Base-by-base conservation (phyloP, 2,113 vertebrate species). In the Chaenogobius annularis region DNA sequence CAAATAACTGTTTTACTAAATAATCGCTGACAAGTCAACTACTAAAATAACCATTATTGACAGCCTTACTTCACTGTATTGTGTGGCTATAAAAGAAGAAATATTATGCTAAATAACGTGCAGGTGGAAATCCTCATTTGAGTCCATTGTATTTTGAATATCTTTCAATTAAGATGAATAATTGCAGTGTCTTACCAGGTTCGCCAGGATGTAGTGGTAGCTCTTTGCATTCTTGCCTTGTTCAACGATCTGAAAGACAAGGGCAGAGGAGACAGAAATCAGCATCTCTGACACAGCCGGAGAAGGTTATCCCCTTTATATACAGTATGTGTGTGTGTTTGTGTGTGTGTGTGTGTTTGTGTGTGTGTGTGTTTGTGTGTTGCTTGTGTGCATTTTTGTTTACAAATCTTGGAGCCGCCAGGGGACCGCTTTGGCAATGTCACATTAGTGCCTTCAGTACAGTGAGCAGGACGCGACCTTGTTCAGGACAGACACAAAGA, bases 171-270 rank as follows among this genome's bases (percentile, higher is more conserved):
- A 61, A 61, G 15, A 35, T 15, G 15, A 26, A 9, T 9, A 15
- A 35, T 10, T 17, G 15, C 1, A 1, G 23, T 43, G 31, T 68
- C 97, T 97, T 93, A 99, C 98, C 96, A 99, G 89, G 88, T 98
- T 99, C 80, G 97, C 97, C 72, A 99, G 93, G 75, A 99, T 98
- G 91, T 99, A 99, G 87, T 99, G 98, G 85, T 98, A 99, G 22
- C 96, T 98, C 13, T 97, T 97, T 68, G 96, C 94, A 7, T 99
- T 97, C 89, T 98, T 99, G 85, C 96, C 96, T 75, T 98, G 93
- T 61, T 95, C 95, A 63, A 98, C 92, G 68, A 99, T 98, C 98
- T 99, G 87, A 92, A 61, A 92, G 81, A 92, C 68, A 92, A 74
- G 40, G 48, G 61, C 66, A 82, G 47, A 37, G 74, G 35, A 82